Percentiles rank a stretch among this genome's conserved stretches.
Conservation (phyloP, 2,888 invertebrate genomes). For the Idaea dimidiata region DNA sequence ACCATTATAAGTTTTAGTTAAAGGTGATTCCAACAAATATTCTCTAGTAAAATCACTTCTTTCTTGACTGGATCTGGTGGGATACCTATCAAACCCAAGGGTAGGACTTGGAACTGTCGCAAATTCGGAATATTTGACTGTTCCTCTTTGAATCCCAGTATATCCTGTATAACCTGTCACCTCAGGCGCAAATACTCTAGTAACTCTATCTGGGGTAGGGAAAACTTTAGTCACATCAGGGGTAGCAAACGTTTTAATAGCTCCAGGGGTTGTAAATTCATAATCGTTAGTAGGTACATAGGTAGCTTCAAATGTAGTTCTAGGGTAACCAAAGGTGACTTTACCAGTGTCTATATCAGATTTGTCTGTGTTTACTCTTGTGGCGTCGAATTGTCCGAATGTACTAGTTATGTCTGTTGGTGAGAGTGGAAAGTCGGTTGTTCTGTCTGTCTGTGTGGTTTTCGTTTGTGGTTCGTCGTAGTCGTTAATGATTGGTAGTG, state of each 20-base stretch:
- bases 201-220: not conserved
- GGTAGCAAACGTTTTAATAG: conserved; percentile 22
- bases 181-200: not conserved
- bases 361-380: conserved; percentile 35
- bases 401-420: conserved; percentile 36
- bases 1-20: conserved; percentile 73
- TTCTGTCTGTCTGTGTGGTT: conserved; percentile 57
- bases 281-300: not conserved
- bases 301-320: not conserved
- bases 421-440: conserved; percentile 53
- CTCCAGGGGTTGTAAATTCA: not conserved
- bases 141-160: conserved; percentile 30
- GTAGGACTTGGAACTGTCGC: not conserved
- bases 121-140: not conserved
- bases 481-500: conserved; percentile 59
- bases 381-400: conserved; percentile 14
- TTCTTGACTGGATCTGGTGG: conserved; percentile 49
- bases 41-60: conserved; percentile 70
- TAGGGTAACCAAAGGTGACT: conserved; percentile 16
- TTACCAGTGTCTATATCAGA: conserved; percentile 26
- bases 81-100: not conserved
- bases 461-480: conserved; percentile 55
- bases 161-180: conserved; percentile 16
- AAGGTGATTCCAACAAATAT: conserved; percentile 69
- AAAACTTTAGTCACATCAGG: conserved; percentile 17